Percentiles rank a stretch among this genome's conserved stretches.
Evolutionary conservation across 2,888 invertebrate genomes (phyloP).

Genomic region (Protonemura montana): DNA sequence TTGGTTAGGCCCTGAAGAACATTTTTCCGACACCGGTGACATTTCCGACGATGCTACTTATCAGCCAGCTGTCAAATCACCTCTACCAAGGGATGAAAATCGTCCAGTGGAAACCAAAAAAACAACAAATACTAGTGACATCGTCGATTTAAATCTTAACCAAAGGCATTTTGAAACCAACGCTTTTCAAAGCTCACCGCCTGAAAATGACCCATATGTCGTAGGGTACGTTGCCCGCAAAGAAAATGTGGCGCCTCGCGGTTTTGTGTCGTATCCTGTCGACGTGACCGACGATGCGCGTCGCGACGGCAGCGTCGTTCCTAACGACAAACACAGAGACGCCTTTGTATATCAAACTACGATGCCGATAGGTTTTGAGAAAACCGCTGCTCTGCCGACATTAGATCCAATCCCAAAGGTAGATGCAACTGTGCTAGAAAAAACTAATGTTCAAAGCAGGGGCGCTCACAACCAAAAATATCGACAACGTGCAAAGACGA

Average conservation of each 20-base stretch:
- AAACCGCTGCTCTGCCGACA: background rate
- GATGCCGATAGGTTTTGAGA: background rate
- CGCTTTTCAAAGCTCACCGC: background rate
- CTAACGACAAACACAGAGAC: background rate
- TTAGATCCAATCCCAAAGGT: no score
- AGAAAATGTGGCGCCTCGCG: background rate
- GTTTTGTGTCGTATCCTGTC: background rate
- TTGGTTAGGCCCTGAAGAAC: background rate
- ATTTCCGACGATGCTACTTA: background rate
- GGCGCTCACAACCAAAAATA: background rate
- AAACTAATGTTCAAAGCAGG: background rate
- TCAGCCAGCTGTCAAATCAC: no score
- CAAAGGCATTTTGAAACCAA: background rate
- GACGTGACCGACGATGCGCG: background rate
- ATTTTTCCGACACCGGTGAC: background rate
- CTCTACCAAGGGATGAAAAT: background rate
- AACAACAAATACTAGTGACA: background rate
- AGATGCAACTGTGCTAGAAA: background rate
- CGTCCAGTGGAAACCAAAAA: background rate
- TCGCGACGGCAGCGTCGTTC: background rate
- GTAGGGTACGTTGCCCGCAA: background rate
- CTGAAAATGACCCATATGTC: background rate
- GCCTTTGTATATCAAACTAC: background rate
- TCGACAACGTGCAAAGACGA: background rate
- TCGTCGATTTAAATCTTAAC: background rate